A percentile compares a stretch with the other conserved stretches of the same genome.
Conservation (phyloP, 2,797 vertebrate genomes). For the Rhodeus uyekii region DNA sequence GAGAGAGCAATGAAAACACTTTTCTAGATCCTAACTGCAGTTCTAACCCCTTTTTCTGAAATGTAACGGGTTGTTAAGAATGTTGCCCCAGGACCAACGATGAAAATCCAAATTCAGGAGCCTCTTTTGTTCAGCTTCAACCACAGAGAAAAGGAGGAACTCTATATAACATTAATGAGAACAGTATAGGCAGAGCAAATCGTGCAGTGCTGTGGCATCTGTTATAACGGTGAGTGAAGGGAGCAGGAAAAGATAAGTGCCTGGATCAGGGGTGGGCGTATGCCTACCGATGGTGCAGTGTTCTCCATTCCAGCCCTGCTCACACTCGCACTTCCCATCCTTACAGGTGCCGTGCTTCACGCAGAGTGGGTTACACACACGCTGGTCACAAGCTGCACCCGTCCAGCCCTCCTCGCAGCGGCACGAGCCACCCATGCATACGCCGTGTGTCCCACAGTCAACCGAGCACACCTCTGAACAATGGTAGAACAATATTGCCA, state of each 20-base stretch:
- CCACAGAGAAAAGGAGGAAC: slow-evolving; percentile 10
- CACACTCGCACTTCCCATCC: slow-evolving; percentile 99
- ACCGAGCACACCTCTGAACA: slow-evolving; percentile 94
- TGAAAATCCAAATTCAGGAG: neutral
- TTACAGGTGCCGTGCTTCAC: slow-evolving; percentile 98
- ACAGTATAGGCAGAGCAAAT: slow-evolving; percentile 13
- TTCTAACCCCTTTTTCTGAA: neutral
- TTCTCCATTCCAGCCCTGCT: slow-evolving; percentile 99
- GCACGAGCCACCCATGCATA: slow-evolving; percentile 95
- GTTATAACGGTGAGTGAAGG: slow-evolving; percentile 1
- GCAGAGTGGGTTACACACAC: slow-evolving; percentile 96
- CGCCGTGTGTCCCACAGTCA: slow-evolving; percentile 97
- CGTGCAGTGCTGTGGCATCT: neutral
- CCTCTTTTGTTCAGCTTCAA: neutral
- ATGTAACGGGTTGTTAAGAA: neutral
- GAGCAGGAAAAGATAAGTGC: slow-evolving; percentile 70
- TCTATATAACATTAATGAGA: slow-evolving; percentile 40
- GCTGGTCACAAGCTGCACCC: slow-evolving; percentile 93
- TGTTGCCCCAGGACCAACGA: neutral
- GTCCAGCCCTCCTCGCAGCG: slow-evolving; percentile 99
- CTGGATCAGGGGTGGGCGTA: slow-evolving; percentile 83
- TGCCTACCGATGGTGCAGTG: slow-evolving; percentile 99
- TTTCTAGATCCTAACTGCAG: neutral
- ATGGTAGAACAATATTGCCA: neutral
- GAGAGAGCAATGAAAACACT: neutral